Percentiles rank a stretch among this genome's conserved stretches.
Conservation (phyloP, 2,888 invertebrate genomes). For the Cheilosia variabilis region DNA sequence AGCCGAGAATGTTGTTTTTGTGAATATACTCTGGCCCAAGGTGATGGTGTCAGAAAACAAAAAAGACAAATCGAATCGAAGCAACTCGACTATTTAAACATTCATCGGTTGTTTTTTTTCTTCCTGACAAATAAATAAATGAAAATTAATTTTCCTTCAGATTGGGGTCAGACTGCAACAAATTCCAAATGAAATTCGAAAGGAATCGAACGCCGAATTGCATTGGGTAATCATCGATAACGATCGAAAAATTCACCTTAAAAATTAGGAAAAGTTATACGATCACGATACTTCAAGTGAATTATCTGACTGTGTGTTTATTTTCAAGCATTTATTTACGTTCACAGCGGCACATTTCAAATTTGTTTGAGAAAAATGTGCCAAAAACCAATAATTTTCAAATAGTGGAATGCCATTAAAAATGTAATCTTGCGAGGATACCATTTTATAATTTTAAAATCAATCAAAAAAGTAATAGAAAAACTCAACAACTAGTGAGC, state of each 20-base stretch:
- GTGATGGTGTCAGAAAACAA: slow-evolving; percentile 37
- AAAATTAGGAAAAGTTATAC: neutral
- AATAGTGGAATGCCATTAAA: neutral
- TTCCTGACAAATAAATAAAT: slow-evolving; percentile 35
- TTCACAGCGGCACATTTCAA: slow-evolving; percentile 11
- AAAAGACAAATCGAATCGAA: neutral
- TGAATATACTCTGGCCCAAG: slow-evolving; percentile 26
- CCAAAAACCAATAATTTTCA: neutral
- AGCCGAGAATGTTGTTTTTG: slow-evolving; percentile 26
- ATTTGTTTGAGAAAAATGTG: slow-evolving; percentile 13
- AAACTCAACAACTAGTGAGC: too few species aligned
- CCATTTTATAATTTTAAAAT: too few species aligned
- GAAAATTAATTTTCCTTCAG: slow-evolving; percentile 3
- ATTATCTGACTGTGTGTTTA: slow-evolving; percentile 26
- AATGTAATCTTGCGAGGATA: too few species aligned
- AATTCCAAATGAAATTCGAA: neutral
- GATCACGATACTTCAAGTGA: neutral
- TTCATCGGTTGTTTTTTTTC: neutral
- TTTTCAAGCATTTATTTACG: slow-evolving; percentile 27
- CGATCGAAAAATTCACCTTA: slow-evolving; percentile 2
- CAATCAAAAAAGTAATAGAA: too few species aligned
- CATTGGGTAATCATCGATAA: slow-evolving; percentile 14
- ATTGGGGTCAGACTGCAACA: slow-evolving; percentile 14
- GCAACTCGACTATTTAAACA: neutral
- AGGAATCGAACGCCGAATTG: slow-evolving; percentile 3